Evolutionary conservation across 2,888 invertebrate species (phyloP).

Genomic region (Dryocosmus kuriphilus): DNA sequence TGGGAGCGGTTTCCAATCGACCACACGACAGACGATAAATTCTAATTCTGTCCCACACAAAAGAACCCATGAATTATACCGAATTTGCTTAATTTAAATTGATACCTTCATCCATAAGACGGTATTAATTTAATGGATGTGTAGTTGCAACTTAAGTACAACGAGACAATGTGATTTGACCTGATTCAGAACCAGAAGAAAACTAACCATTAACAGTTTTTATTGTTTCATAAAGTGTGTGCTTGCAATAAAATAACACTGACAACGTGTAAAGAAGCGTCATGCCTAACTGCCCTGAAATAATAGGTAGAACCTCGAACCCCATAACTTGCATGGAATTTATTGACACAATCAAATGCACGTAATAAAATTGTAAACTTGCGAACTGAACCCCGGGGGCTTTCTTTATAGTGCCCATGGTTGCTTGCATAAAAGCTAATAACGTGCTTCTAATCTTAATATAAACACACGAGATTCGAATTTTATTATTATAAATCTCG

Average conservation of each 20-base stretch:
- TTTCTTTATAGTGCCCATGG: conserved; percentile 9
- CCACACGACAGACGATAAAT: conserved; percentile 33
- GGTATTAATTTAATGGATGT: neutral
- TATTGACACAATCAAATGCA: conserved; percentile 34
- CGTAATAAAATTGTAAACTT: conserved; percentile 35
- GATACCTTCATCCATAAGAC: neutral
- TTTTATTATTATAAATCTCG: conserved; percentile 1
- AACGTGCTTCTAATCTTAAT: conserved; percentile 27
- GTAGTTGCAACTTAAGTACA: neutral
- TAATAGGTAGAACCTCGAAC: conserved; percentile 19
- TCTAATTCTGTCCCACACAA: conserved; percentile 4
- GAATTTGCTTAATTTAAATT: neutral
- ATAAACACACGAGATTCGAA: conserved; percentile 11
- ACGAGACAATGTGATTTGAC: neutral
- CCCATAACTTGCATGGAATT: conserved; percentile 35
- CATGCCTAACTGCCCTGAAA: neutral
- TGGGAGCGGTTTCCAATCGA: conserved; percentile 37
- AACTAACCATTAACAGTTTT: neutral
- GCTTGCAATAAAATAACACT: neutral
- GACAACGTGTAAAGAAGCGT: conserved; percentile 14
- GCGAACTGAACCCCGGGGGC: conserved; percentile 26
- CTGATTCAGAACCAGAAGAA: neutral
- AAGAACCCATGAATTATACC: conserved; percentile 4
- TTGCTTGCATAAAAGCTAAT: conserved; percentile 25
- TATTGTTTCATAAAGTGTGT: neutral